Base-by-base conservation (phyloP, 2,797 vertebrate species). In the Heterohyrax brucei region DNA sequence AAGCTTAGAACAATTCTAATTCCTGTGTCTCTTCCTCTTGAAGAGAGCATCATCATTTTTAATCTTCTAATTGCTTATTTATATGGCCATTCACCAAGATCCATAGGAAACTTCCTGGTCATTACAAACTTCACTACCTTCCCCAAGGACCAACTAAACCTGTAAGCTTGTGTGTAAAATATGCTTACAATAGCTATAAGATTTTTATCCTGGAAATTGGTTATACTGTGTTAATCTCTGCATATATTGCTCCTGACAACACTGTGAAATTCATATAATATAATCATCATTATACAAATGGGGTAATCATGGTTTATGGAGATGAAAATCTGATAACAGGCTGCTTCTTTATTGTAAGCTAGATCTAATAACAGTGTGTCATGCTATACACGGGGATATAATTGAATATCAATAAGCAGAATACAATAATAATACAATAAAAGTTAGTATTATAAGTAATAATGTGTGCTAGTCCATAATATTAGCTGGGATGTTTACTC, bases 181-280 rank as follows among this genome's bases (percentile, higher is more conserved):
- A 75, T 66, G 44, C 44, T 39, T 50, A 68, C 19, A 70, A 56
- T 48, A 79, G 48, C 39, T 96, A 5, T n/a, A 64, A 3, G 1
- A 30, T 94, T 73, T 59, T 13, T 75, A n/a, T 10, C 10, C 76
- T 79, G 73, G 93, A 89, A 87, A 21, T 66, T 85, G 82, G 13
- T 87, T 78, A 88, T 7, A 10, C 19, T 50, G 22, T 91, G 18
- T 39, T 68, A 62, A 68, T 64, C 21, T 50, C 46, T 56, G 48
- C 3, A 62, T 2, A 18, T 84, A 26, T 87, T 93, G 61, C 33
- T 83, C 6, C 59, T 72, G 84, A 91, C 14, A 93, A 7, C 21
- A 53, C 30, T 46, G 28, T 80, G 19, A 93, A 70, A 62, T 84
- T 19, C 1, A 44, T 86, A 73, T 33, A 64, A 61, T 16, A n/a